Base-by-base conservation (phyloP, 2,113 vertebrate genomes). In the Melanerpes aurifrons region DNA sequence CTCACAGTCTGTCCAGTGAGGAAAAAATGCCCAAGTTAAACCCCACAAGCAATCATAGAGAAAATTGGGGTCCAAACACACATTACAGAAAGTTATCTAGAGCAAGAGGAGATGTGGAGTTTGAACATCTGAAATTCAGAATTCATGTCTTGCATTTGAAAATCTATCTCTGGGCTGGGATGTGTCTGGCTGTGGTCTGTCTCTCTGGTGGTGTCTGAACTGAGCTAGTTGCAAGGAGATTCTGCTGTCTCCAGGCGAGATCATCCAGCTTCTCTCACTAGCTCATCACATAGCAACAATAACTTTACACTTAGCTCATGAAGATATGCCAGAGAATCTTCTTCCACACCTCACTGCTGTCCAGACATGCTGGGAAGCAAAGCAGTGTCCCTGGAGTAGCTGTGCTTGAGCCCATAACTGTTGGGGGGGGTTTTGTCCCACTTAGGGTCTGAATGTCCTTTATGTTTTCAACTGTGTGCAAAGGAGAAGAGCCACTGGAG, bases 271-370 rank as follows among this genome's bases (percentile, higher is more conserved):
- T 57, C 86, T 88, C 37, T 64, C 66, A 48, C 86, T 64, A 90
- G 35, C 53, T 59, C 76, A 80, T 80, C 68, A 56, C 53, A 29
- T 86, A 94, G 89, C 61, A 89, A 76, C 66, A 91, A 77, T 63
- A 92, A 86, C 69, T 95, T 87, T 53, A 71, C 85, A 77, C 86
- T 94, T 86, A 88, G 87, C 79, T 96, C 75, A 88, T 56, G 64
- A 74, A 91, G 57, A 77, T 86, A 77, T 54, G 69, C 72, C 73
- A 62, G 88, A 81, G 64, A 90, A 73, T 77, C 87, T 53, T 89
- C 90, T 85, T 93, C 84, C 4, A 12, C 54, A 89, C 47, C 74
- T 96, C 26, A 0, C 77, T 87, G 81, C 74, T 47, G 22, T 53
- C 87, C 74, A 84, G 84, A 59, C 12, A 3, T 81, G 45, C 59